phyloP scores from a whole-genome alignment of 2,888 invertebrate species.

The Vanessa cardui region DNA sequence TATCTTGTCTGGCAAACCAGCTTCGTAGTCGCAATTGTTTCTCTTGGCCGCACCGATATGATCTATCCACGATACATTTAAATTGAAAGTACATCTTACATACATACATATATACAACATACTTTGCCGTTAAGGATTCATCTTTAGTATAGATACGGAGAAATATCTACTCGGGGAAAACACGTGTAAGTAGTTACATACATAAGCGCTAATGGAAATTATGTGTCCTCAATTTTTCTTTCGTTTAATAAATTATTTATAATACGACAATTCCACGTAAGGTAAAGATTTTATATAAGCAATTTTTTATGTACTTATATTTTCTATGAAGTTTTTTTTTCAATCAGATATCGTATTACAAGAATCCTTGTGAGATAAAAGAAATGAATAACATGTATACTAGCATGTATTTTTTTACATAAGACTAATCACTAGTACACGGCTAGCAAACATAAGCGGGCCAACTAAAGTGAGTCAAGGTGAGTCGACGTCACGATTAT shows the following conservation, averaged over 20 bases:
- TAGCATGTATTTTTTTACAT: constrained; percentile 43
- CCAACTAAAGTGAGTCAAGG: constrained; percentile 79
- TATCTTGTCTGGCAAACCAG: not conserved
- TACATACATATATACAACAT: not conserved
- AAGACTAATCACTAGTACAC: constrained; percentile 66
- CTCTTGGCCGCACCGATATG: not conserved
- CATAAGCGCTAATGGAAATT: constrained; percentile 9
- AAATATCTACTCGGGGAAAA: not conserved
- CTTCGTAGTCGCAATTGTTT: not conserved
- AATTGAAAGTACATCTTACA: not conserved
- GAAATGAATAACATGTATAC: constrained; percentile 12
- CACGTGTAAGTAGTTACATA: not conserved
- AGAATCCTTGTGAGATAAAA: constrained; percentile 13
- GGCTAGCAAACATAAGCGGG: constrained; percentile 63
- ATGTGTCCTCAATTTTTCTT: constrained; percentile 4
- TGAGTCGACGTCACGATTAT: constrained; percentile 65
- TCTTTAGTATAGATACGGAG: not conserved
- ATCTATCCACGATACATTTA: not conserved
- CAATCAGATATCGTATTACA: constrained; percentile 4
- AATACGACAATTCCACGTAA: not conserved
- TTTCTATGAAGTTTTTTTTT: not conserved
- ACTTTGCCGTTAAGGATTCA: not conserved
- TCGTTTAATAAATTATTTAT: constrained; percentile 4
- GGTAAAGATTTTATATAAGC: not conserved
- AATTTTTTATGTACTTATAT: not conserved